Evolutionary conservation across 2,888 invertebrate genomes (phyloP).

Genomic region (Dolichomitus sp.): DNA sequence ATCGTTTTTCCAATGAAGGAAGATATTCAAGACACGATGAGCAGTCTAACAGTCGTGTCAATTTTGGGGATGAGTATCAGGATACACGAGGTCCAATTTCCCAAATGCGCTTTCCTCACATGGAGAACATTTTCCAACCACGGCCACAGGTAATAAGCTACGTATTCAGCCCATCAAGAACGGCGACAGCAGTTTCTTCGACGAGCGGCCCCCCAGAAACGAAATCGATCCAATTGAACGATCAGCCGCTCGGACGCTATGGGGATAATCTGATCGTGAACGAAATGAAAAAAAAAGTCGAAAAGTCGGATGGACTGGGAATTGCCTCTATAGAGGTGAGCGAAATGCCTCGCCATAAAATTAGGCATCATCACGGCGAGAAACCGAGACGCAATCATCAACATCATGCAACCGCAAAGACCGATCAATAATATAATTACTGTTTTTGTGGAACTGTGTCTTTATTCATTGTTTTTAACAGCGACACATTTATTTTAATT

Average conservation of each 20-base stretch:
- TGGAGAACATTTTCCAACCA: constrained; percentile 77
- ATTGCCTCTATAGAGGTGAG: constrained; percentile 80
- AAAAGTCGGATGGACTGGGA: constrained; percentile 63
- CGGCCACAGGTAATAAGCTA: constrained; percentile 78
- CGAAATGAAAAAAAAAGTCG: constrained; percentile 60
- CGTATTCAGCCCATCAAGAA: constrained; percentile 67
- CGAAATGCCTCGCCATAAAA: constrained; percentile 75
- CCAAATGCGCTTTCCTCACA: neutral
- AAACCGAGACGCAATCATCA: constrained; percentile 37
- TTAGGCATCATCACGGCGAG: constrained; percentile 79
- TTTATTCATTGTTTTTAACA: constrained; percentile 35
- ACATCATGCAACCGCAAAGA: constrained; percentile 18
- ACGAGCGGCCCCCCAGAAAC: neutral
- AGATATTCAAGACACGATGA: neutral
- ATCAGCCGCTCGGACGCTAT: constrained; percentile 62
- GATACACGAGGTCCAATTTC: neutral
- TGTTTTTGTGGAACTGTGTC: constrained; percentile 11
- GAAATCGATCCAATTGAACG: neutral
- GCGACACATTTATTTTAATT: constrained; percentile 12
- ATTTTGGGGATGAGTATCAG: neutral
- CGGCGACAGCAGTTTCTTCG: constrained; percentile 3
- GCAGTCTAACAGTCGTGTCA: too few relatives aligned
- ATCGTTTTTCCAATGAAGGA: neutral
- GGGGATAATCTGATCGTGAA: constrained; percentile 68
- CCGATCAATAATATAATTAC: neutral